Conservation (phyloP, 2,113 vertebrate genomes). For the Pollachius pollachius region DNA sequence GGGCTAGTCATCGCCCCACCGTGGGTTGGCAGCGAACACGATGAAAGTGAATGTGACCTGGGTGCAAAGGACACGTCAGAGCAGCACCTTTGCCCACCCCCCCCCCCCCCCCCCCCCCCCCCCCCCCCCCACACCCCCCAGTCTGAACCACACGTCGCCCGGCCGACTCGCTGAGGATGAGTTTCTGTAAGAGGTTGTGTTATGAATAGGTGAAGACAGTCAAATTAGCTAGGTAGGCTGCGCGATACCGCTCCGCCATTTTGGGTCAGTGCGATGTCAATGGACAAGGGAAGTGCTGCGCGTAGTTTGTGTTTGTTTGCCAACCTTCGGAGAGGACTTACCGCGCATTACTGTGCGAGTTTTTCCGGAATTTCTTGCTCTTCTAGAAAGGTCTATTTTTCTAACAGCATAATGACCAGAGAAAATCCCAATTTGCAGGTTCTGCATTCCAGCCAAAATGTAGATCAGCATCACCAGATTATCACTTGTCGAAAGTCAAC, state of each 20-base stretch:
- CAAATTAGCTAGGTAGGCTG: neutral
- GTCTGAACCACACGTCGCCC: neutral
- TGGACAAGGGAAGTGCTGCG: slow-evolving; percentile 47
- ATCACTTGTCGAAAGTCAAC: no score
- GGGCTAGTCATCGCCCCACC: slow-evolving; percentile 26
- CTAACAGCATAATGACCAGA: slow-evolving; percentile 20
- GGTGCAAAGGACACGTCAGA: slow-evolving; percentile 12
- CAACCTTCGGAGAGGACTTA: slow-evolving; percentile 33
- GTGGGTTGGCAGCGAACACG: slow-evolving; percentile 16
- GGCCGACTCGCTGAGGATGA: neutral
- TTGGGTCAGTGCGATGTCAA: slow-evolving; percentile 29
- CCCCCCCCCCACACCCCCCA: neutral
- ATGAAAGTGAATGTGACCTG: slow-evolving; percentile 44
- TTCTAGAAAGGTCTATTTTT: slow-evolving; percentile 31
- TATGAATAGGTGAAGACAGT: slow-evolving; percentile 10
- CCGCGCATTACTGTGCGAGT: slow-evolving; percentile 27
- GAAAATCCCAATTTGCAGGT: no score
- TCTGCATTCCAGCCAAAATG: no score
- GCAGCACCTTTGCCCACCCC: slow-evolving; percentile 27
- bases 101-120: neutral
- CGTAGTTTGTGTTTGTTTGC: slow-evolving; percentile 28
- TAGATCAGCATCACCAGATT: no score
- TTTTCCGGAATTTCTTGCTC: slow-evolving; percentile 15
- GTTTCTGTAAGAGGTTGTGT: slow-evolving; percentile 25
- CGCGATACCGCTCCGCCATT: slow-evolving; percentile 16